Conservation (phyloP, 2,113 vertebrate genomes). For the Cnemophilus loriae region DNA sequence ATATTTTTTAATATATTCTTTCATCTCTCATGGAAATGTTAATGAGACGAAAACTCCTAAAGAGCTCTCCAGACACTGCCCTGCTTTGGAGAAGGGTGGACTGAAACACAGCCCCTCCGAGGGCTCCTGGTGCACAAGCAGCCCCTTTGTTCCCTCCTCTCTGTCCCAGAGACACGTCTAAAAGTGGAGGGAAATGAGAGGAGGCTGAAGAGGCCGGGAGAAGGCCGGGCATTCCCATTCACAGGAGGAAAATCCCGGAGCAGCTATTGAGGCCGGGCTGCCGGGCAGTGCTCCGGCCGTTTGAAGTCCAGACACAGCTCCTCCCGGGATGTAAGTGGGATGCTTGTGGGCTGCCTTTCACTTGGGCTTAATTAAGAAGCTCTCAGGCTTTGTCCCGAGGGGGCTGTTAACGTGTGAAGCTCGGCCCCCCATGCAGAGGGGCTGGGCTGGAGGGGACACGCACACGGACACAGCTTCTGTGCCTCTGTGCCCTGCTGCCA, state of each 20-base stretch:
- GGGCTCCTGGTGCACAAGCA: conserved; percentile 81
- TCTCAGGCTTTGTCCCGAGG: conserved; percentile 73
- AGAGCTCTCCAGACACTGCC: conserved; percentile 72
- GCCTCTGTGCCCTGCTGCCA: conserved; percentile 66
- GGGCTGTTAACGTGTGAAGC: conserved; percentile 54
- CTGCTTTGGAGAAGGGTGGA: conserved; percentile 62
- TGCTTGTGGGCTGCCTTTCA: conserved; percentile 72
- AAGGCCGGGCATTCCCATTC: conserved; percentile 47
- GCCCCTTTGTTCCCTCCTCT: conserved; percentile 84
- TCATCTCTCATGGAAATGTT: conserved; percentile 86
- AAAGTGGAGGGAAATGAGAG: conserved; percentile 68
- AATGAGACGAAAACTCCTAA: conserved; percentile 81
- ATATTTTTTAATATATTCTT: conserved; percentile 58
- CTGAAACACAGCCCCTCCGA: conserved; percentile 78
- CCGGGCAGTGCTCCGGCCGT: conserved; percentile 9
- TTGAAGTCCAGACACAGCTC: conserved; percentile 60
- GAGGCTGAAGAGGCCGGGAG: conserved; percentile 67
- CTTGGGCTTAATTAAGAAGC: conserved; percentile 80
- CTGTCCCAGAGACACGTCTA: conserved; percentile 80
- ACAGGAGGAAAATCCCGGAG: conserved; percentile 30
- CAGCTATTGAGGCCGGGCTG: conserved; percentile 25
- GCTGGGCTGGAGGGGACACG: conserved; percentile 58
- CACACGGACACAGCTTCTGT: conserved; percentile 54
- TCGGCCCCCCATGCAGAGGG: conserved; percentile 65
- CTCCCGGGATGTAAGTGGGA: conserved; percentile 60